Conservation (phyloP, 2,797 vertebrate genomes). For the Toxotes lorentzi region DNA sequence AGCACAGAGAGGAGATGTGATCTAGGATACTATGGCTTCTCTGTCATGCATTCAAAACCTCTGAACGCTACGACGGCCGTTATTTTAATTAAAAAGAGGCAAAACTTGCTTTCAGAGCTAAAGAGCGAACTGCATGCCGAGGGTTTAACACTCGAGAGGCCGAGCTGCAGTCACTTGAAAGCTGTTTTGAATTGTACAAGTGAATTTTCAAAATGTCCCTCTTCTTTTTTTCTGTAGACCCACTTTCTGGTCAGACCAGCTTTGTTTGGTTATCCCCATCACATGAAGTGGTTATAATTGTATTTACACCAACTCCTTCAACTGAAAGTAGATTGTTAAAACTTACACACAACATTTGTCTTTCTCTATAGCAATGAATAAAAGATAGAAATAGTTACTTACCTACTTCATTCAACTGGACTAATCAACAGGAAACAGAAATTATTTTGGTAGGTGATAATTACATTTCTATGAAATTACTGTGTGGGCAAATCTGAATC, state of each 20-base stretch:
- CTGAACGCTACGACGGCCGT: slow-evolving; percentile 46
- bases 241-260: slow-evolving; percentile 58
- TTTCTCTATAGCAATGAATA: background rate
- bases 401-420: background rate
- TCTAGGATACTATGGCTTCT: slow-evolving; percentile 46
- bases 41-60: slow-evolving; percentile 53
- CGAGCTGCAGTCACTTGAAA: slow-evolving; percentile 54
- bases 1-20: slow-evolving; percentile 58
- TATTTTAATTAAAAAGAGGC: slow-evolving; percentile 73
- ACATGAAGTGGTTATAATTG: slow-evolving; percentile 58
- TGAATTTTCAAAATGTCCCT: slow-evolving; percentile 61
- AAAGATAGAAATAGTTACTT: background rate
- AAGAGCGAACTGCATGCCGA: slow-evolving; percentile 50
- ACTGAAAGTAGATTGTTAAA: slow-evolving; percentile 16
- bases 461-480: background rate
- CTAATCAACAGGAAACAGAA: background rate
- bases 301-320: slow-evolving; percentile 48
- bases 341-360: slow-evolving; percentile 12
- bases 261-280: slow-evolving; percentile 56
- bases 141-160: slow-evolving; percentile 61
- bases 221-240: slow-evolving; percentile 33
- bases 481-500: slow-evolving; percentile 22
- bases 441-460: background rate
- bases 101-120: slow-evolving; percentile 46
- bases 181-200: slow-evolving; percentile 66